Percentiles rank a stretch among this genome's conserved stretches.
phyloP scores from a whole-genome alignment of 2,113 vertebrate species.

The Alces alces region DNA sequence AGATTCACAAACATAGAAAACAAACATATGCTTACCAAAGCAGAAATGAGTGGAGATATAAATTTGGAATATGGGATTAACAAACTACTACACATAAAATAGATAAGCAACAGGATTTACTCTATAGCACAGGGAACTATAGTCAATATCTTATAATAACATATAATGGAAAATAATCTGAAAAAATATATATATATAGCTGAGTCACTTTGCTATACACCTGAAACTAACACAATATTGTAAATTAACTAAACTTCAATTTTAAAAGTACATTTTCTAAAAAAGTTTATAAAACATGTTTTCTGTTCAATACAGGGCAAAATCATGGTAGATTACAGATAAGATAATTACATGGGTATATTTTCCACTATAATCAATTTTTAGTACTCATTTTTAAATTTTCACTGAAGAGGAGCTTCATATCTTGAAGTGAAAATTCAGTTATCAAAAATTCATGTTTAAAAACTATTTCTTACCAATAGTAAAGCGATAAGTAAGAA shows the following conservation, averaged over 20 bases:
- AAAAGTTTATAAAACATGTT: not conserved
- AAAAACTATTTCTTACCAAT: not conserved
- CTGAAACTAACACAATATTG: not conserved
- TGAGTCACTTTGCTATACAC: not conserved
- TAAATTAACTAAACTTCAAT: not conserved
- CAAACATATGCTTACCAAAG: not conserved
- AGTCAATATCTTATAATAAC: not conserved
- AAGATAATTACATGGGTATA: not conserved
- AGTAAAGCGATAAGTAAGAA: not conserved
- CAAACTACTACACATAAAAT: not conserved
- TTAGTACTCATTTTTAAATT: not conserved
- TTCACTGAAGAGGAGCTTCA: not conserved
- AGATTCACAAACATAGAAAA: not conserved
- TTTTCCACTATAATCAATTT: not conserved
- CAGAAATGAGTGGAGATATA: not conserved
- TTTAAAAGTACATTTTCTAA: not conserved
- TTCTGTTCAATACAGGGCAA: not conserved
- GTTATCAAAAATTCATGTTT: slow-evolving; percentile 22
- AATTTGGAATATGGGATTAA: not conserved
- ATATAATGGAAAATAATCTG: not conserved
- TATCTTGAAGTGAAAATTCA: not conserved
- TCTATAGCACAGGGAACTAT: not conserved
- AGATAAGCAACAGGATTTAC: not conserved
- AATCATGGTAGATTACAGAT: not conserved
- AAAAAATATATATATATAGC: not conserved